Evolutionary conservation across 2,797 vertebrate genomes (phyloP).

Genomic region (Argyrosomus regius): DNA sequence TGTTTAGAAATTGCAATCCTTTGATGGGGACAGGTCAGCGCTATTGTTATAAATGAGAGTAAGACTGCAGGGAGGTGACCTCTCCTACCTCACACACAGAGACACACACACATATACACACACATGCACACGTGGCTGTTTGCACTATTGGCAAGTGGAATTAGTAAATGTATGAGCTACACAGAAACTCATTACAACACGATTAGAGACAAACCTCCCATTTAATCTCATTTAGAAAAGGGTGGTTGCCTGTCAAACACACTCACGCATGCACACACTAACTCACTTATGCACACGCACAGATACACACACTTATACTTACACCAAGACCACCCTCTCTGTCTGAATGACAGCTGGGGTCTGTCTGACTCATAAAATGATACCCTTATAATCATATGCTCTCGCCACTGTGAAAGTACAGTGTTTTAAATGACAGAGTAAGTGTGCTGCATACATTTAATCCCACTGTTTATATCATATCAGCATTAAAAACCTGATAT

Average conservation of each 20-base stretch:
- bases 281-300: slow-evolving; percentile 67
- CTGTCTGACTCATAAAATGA: slow-evolving; percentile 62
- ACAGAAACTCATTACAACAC: slow-evolving; percentile 87
- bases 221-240: slow-evolving; percentile 86
- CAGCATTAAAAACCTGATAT: slow-evolving; percentile 29
- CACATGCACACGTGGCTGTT: slow-evolving; percentile 76
- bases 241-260: slow-evolving; percentile 83
- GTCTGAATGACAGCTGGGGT: slow-evolving; percentile 49
- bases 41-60: slow-evolving; percentile 83
- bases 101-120: slow-evolving; percentile 50
- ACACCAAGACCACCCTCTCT: slow-evolving; percentile 41
- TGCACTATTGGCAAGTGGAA: slow-evolving; percentile 87
- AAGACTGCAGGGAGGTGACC: slow-evolving; percentile 78
- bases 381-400: slow-evolving; percentile 50
- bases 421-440: slow-evolving; percentile 46
- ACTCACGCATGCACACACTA: slow-evolving; percentile 68
- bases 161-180: slow-evolving; percentile 88
- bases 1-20: slow-evolving; percentile 76
- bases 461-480: slow-evolving; percentile 38
- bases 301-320: slow-evolving; percentile 38
- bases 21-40: slow-evolving; percentile 74
- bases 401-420: slow-evolving; percentile 36
- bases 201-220: slow-evolving; percentile 87
- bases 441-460: slow-evolving; percentile 37
- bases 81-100: slow-evolving; percentile 56